Base-by-base conservation (phyloP, 2,113 vertebrate species). In the Hirundichthys speculiger region DNA sequence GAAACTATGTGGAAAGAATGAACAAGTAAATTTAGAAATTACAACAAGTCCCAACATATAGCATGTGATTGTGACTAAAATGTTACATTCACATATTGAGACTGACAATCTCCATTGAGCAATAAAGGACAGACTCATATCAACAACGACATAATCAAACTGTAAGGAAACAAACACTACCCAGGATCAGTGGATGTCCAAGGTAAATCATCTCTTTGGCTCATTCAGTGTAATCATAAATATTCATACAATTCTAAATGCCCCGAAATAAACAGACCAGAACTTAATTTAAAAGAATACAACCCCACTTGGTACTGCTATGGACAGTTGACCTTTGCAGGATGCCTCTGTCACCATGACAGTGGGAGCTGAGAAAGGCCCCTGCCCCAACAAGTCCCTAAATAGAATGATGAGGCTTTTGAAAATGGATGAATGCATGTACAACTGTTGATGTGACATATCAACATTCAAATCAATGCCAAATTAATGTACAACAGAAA, bases 151-250 rank as follows among this genome's bases (percentile, higher is more conserved):
- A 67, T 21, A 48, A n/a, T n/a, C n/a, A n/a, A 63, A 3, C 61
- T 60, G 76, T 14, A 21, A 34, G 16, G 1, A 63, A 56, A 22
- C 69, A 67, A 65, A 70, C n/a, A 39, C 20, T 73, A 22, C n/a
- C 50, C 49, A 71, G 16, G n/a, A 80, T 67, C 50, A 73, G 59
- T 52, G 47, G 18, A 62, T 11, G 2, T 52, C 40, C 52, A 60
- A 82, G 57, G 73, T 82, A 75, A 82, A 75, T 79, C 19, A 69
- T 64, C 40, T 78, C 65, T 80, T 76, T 87, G 78, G 60, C 69
- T 59, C 50, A 47, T 64, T 73, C 50, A 58, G 41, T 56, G 30
- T 30, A 65, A 4, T 34, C 30, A 61, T 41, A 56, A 56, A 48
- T 61, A 53, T 40, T 52, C 20, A 83, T 34, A 72, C 11, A 42